These are phyloP conservation scores for Magallana nippona DNA, from an alignment of 2,888 invertebrate genomes.

Conservation along the genomic window DNA sequence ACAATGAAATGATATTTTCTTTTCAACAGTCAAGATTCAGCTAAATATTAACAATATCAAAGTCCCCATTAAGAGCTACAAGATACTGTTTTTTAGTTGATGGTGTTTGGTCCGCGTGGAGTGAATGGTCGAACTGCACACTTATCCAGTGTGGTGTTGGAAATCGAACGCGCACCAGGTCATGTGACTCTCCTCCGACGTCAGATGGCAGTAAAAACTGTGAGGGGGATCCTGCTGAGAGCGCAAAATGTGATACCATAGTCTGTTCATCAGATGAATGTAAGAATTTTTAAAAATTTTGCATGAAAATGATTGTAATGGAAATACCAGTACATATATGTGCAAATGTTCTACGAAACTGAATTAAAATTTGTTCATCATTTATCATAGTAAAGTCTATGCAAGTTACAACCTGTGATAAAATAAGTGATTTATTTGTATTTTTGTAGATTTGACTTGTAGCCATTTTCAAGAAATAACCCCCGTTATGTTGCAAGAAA, in stretches of 20 bases:
- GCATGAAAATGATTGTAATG: too few species aligned
- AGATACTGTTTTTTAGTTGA: conserved; percentile 57
- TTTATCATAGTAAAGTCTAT: too few species aligned
- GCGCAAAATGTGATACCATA: not conserved
- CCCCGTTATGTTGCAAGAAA: not conserved
- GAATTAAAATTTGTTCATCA: too few species aligned
- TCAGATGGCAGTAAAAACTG: not conserved
- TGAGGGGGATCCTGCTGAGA: not conserved
- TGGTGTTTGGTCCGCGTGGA: not conserved
- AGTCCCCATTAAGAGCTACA: not conserved
- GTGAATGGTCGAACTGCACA: not conserved
- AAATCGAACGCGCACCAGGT: not conserved
- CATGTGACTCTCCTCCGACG: not conserved
- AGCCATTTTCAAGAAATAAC: not conserved
- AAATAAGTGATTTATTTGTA: not conserved
- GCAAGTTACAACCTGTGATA: not conserved
- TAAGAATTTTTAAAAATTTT: not conserved
- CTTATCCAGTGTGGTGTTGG: not conserved
- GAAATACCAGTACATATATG: too few species aligned
- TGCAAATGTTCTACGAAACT: too few species aligned
- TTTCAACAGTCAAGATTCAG: too few species aligned
- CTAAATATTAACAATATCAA: too few species aligned
- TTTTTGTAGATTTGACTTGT: not conserved
- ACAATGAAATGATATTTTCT: too few species aligned
- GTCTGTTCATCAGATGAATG: not conserved